Evolutionary conservation across 2,113 vertebrate species (phyloP).

Genomic region (Xyliphius kryptos): DNA sequence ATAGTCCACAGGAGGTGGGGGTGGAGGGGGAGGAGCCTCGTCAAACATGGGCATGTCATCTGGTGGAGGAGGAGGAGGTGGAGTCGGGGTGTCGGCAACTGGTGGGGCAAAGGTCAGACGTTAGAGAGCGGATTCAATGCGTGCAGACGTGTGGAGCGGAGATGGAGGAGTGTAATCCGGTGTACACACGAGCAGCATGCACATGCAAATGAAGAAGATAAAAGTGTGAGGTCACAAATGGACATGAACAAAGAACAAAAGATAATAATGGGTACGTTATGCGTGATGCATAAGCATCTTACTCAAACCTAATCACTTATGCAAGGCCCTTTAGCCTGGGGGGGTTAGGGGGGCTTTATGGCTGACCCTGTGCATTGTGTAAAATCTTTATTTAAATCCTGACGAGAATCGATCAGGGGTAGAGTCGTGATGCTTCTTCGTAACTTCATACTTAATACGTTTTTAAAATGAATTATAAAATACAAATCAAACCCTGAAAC

Average conservation of each 20-base stretch:
- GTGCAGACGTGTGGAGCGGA: neutral
- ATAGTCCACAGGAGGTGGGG: conserved; percentile 88
- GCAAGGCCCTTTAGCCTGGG: too few relatives aligned
- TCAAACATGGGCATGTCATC: conserved; percentile 91
- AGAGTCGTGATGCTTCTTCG: too few relatives aligned
- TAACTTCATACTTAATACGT: too few relatives aligned
- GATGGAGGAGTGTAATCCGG: conserved; percentile 9
- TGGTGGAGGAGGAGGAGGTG: conserved; percentile 86
- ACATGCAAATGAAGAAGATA: neutral
- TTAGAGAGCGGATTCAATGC: neutral
- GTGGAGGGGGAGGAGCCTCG: conserved; percentile 89
- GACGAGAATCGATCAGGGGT: too few relatives aligned
- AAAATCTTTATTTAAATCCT: too few relatives aligned
- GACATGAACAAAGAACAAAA: neutral
- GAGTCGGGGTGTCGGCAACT: conserved; percentile 96
- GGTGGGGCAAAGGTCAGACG: neutral
- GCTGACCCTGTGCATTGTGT: too few relatives aligned
- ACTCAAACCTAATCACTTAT: too few relatives aligned
- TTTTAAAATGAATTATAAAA: too few relatives aligned
- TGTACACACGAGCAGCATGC: conserved; percentile 14
- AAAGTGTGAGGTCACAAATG: too few relatives aligned
- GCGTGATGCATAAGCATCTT: too few relatives aligned
- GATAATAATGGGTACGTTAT: neutral
- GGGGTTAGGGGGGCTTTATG: too few relatives aligned
- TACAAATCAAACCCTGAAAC: too few relatives aligned